Base-by-base conservation (phyloP, 2,797 vertebrate species). In the Crenichthys baileyi region DNA sequence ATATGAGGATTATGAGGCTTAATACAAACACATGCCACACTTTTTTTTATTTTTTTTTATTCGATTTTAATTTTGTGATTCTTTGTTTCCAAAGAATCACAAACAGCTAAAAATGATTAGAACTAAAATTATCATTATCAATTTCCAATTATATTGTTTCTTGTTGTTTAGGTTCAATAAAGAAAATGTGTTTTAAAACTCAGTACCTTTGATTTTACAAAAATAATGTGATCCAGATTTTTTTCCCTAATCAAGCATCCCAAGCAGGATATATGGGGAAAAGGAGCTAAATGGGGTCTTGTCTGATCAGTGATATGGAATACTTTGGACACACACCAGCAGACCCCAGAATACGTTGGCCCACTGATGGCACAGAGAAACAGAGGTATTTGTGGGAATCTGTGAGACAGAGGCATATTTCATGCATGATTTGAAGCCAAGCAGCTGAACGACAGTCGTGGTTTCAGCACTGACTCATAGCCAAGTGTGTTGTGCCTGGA, bases 381-480 rank as follows among this genome's bases (percentile, higher is more conserved):
- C 76, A n/a, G 83, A 81, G 75, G 58, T 77, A 31, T 86, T 79
- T 83, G 76, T 65, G 81, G 71, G 58, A 68, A 67, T 86, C 79
- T 73, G 79, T 76, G 72, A 84, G 78, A 90, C 84, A 75, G 81
- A 87, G 82, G 77, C 79, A 84, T 79, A 87, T 92, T 91, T 91
- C 85, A 88, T 77, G 89, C 89, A 89, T 87, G 87, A 78, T 87
- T 88, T 85, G 85, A 90, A 90, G 81, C 82, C 82, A 84, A 81
- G 81, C 85, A 79, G 86, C 85, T 78, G 86, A 93, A 89, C 75
- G 36, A 85, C 74, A 26, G 9, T 56, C 39, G 56, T 53, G 82
- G 83, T 73, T 77, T 63, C 56, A n/a, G 48, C 51, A 41, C 61
- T n/a, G 36, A 76, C 78, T 89, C 87, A 76, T 70, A 83, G 85